Evolutionary conservation across 2,113 vertebrate genomes (phyloP).

Genomic region (Eidolon helvum): DNA sequence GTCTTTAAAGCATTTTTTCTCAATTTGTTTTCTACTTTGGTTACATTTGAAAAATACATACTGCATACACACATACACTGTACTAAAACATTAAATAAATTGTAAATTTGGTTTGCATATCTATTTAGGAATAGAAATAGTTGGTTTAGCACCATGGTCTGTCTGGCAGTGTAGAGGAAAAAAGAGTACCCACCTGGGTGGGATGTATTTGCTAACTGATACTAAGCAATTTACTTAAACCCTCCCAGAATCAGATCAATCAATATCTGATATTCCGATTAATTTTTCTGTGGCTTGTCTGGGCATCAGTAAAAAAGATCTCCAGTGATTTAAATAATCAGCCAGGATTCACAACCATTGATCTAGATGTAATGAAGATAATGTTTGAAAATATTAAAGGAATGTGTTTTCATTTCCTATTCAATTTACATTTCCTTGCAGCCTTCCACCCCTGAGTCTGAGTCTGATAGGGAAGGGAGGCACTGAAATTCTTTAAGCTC

Average conservation of each 20-base stretch:
- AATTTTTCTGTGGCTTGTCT: background rate
- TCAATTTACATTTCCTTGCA: background rate
- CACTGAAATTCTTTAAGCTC: background rate
- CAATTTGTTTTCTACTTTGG: background rate
- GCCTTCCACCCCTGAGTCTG: background rate
- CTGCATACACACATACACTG: background rate
- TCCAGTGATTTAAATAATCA: background rate
- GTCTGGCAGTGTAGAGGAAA: background rate
- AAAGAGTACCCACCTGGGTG: fast-evolving
- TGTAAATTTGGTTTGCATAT: background rate
- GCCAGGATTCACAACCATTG: background rate
- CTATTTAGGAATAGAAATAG: background rate
- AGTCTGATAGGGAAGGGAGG: background rate
- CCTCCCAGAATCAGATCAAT: background rate
- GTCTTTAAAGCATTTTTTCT: background rate
- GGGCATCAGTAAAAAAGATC: background rate
- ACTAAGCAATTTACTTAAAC: background rate
- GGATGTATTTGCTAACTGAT: background rate
- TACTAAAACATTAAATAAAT: background rate
- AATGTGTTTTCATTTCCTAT: background rate
- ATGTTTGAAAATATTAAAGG: background rate
- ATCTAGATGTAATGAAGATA: background rate
- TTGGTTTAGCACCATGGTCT: background rate
- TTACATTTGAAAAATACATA: background rate
- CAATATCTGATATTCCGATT: background rate